Evolutionary conservation across 2,888 invertebrate species (phyloP), one percentile per base, ranked within the genome.

Genomic region (Diplolepis rosae): DNA sequence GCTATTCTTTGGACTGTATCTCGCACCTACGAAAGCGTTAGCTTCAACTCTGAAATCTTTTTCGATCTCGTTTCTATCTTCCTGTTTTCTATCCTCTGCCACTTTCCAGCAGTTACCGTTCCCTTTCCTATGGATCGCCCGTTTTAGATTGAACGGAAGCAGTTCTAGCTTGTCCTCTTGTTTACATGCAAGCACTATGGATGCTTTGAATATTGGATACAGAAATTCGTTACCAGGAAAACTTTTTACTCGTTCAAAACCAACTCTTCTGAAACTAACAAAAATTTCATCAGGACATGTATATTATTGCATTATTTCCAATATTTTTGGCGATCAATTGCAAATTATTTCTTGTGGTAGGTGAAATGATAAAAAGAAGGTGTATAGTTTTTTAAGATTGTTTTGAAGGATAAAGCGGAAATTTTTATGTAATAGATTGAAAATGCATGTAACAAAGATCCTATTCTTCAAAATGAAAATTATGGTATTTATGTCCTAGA

Each of bases 11-110:
- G 27, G 7, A 42, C 24, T 71, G 61, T 70, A 75, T 73, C 67
- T 74, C 77, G 77, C 80, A 72, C 82, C 78, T 78, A 77, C 75
- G 75, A 79, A 75, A 77, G 73, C 72, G 72, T 73, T 69, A 74
- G 75, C 70, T 75, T 78, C 76, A 70, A 77, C 75, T 74, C 51
- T 68, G 71, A 67, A 77, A 78, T 80, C 81, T 78, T 79, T 61
- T 78, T 76, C 76, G 76, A 80, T 79, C 77, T 80, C 76, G 77
- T 80, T 80, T 71, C 77, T 78, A 75, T 71, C 75, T 76, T 79
- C 77, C 74, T 72, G 69, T 69, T 77, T 70, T 70, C 69, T 65
- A 52, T 66, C 65, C 70, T 24, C 51, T 13, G 6, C 30, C 13
- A 27, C 45, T 30, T 27, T 66, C 28, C 52, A 35, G 11, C 5